A percentile compares a stretch with the other conserved stretches of the same genome.
phyloP scores from a whole-genome alignment of 1,140 invertebrate species.

The Conopomorpha cramerella region DNA sequence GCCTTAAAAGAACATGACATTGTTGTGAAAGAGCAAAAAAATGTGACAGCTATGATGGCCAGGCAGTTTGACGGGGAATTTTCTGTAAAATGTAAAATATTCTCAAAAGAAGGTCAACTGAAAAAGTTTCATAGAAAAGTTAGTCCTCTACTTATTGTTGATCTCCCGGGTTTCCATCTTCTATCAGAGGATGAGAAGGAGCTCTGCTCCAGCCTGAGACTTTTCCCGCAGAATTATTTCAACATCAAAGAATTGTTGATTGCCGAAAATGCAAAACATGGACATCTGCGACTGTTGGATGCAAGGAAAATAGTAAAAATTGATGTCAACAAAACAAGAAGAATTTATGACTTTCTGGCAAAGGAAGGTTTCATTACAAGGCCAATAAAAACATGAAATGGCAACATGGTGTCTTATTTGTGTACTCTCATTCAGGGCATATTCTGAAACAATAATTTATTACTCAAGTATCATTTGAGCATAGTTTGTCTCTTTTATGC shows the following conservation, averaged over 20 bases:
- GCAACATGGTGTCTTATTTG: too few species aligned
- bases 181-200: constrained; percentile 73
- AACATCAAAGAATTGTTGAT: constrained; percentile 77
- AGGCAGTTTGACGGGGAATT: constrained; percentile 37
- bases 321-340: constrained; percentile 92
- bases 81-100: constrained; percentile 16
- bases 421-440: too few species aligned
- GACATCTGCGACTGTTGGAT: constrained; percentile 74
- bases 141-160: constrained; percentile 74
- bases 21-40: constrained; percentile 58
- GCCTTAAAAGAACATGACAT: constrained; percentile 66
- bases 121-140: constrained; percentile 21
- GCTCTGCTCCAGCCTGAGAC: constrained; percentile 73
- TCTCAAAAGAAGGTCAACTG: constrained; percentile 9
- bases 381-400: constrained; percentile 26
- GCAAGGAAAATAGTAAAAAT: constrained; percentile 85
- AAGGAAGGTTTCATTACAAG: constrained; percentile 72
- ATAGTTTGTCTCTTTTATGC: too few species aligned
- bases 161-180: constrained; percentile 79
- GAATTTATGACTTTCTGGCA: constrained; percentile 83
- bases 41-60: constrained; percentile 40
- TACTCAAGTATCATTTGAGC: too few species aligned
- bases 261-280: constrained; percentile 74
- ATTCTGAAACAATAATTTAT: too few species aligned
- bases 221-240: constrained; percentile 78